Base-by-base conservation (phyloP, 2,888 invertebrate genomes). In the Polyommatus icarus region DNA sequence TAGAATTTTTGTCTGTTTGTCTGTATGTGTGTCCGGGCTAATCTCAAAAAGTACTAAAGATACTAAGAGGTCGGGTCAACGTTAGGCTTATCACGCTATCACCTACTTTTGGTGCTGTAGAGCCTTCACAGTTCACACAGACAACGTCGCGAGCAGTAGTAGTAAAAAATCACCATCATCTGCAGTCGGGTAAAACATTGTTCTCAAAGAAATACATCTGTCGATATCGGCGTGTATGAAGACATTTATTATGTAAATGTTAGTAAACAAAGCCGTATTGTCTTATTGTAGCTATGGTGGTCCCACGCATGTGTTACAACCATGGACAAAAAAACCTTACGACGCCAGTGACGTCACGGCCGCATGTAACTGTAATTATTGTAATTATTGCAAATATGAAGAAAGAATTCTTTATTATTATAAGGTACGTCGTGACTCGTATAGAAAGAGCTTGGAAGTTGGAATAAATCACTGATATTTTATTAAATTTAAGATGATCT, bases 251-350 rank as follows among this genome's bases (percentile, higher is more conserved):
- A 32, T 67, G 29, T 61, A 61, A 71, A 36, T 72, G 40, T 72
- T 72, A 15, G 72, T 72, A 73, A 77, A 77, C 77, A 77, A 77
- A 77, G 73, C 77, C 7, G 40, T 46, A 77, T 77, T 77, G 77
- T 77, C 59, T 61, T 59, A 77, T 77, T 77, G 77, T 77, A 15
- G 29, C 36, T 20, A 72, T n/a, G 72, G 72, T 59, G 24, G 40
- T 59, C 77, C 57, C 77, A 73, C 77, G 59, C 46, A 40, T 77
- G 59, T 72, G 73, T 24, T 59, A 77, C n/a, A 24, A 40, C 40
- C 57, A 71, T 29, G 57, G 57, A 24, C 72, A 77, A 77, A 77
- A 77, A 77, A 71, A 54, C 24, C 36, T 54, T 46, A 40, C 40
- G 4, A 54, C 32, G 29, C 24, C 6, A 29, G 24, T 67, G 67